Percentiles rank a stretch among this genome's conserved stretches.
Evolutionary conservation across 2,888 invertebrate genomes (phyloP).

Genomic region (Pseudolycoriella hygida): DNA sequence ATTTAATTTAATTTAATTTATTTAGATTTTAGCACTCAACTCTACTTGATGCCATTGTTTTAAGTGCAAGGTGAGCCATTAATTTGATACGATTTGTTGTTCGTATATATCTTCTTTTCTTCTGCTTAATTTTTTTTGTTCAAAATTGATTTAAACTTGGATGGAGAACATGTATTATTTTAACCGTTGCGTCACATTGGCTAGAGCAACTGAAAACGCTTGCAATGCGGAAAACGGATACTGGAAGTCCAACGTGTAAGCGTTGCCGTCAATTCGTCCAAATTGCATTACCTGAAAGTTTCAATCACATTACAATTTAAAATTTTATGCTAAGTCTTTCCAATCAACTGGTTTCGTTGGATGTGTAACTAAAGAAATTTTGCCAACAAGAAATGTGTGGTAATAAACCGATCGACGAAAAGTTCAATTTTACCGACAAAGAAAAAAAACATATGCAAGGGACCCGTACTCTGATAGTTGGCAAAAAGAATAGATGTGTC

Average conservation of each 20-base stretch:
- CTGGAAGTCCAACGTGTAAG: conserved; percentile 96
- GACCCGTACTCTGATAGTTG: too few relatives aligned
- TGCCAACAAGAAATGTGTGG: not conserved
- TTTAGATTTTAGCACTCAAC: too few relatives aligned
- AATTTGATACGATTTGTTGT: too few relatives aligned
- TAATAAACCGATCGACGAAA: conserved; percentile 5
- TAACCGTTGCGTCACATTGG: conserved; percentile 29
- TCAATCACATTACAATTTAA: conserved; percentile 2
- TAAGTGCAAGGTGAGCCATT: too few relatives aligned
- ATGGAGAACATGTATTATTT: conserved; percentile 18
- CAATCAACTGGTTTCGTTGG: not conserved
- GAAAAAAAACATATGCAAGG: too few relatives aligned
- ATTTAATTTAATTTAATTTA: too few relatives aligned
- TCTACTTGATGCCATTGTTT: too few relatives aligned
- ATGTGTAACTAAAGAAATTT: conserved; percentile 1
- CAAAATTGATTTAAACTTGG: not conserved
- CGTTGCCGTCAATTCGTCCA: conserved; percentile 94
- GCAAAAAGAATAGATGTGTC: too few relatives aligned
- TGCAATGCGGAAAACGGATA: conserved; percentile 97
- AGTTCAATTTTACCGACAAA: too few relatives aligned
- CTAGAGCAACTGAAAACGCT: conserved; percentile 92
- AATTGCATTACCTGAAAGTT: conserved; percentile 97
- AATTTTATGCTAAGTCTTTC: not conserved
- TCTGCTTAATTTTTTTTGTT: too few relatives aligned
- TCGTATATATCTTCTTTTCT: too few relatives aligned